Conservation (phyloP, 2,113 vertebrate species). For the Mesocricetus auratus region DNA sequence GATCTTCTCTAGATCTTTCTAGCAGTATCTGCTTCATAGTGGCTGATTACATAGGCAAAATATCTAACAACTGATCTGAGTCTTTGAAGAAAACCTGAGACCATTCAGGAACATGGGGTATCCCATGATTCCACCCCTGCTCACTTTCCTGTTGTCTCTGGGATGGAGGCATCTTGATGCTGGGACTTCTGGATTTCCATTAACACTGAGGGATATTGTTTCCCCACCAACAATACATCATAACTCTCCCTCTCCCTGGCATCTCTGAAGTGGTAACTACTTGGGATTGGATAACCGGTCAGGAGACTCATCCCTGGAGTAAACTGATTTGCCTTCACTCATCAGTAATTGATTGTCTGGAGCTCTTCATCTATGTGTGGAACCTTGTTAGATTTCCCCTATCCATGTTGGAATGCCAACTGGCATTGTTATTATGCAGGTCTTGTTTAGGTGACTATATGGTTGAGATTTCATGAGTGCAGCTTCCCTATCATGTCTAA, state of each 20-base stretch:
- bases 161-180: background rate
- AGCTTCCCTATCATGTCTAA: background rate
- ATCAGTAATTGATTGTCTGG: background rate
- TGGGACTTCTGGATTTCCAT: background rate
- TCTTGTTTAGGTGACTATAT: background rate
- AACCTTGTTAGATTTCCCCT: background rate
- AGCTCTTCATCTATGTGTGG: background rate
- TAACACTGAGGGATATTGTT: background rate
- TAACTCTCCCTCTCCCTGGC: fast-evolving
- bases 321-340: background rate
- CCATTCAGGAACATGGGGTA: fast-evolving
- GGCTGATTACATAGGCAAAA: too few species aligned
- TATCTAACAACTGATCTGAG: background rate
- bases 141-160: too few species aligned
- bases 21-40: background rate
- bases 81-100: too few species aligned
- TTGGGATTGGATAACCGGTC: background rate
- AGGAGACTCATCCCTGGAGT: background rate
- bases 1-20: background rate
- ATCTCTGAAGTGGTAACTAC: too few species aligned
- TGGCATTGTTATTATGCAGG: background rate
- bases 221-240: fast-evolving
- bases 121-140: fast-evolving
- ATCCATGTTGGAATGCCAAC: background rate
- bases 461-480: background rate